Conservation (phyloP, 2,113 vertebrate genomes). For the Caloenas nicobarica region DNA sequence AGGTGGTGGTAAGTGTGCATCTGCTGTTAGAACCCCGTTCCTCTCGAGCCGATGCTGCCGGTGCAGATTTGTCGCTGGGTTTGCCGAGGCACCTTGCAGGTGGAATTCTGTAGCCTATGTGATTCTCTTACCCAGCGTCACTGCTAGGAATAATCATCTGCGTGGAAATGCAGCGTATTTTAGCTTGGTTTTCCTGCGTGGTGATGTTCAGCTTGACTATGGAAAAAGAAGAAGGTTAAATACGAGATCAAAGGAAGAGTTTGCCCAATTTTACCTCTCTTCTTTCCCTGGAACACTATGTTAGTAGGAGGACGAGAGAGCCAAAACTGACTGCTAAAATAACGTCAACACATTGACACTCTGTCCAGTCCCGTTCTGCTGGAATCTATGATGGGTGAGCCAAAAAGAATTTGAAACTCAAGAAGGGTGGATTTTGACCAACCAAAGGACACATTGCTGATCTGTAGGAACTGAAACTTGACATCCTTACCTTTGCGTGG, state of each 20-base stretch:
- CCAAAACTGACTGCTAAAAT: background rate
- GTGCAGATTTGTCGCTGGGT: background rate
- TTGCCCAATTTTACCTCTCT: background rate
- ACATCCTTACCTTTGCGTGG: background rate
- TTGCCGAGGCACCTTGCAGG: background rate
- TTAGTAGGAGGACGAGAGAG: background rate
- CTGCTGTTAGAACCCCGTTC: background rate
- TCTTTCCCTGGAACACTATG: background rate
- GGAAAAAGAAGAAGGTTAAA: background rate
- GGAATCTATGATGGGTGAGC: background rate
- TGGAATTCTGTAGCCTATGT: background rate
- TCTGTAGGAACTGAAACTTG: background rate
- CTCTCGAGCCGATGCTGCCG: background rate
- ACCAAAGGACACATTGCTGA: background rate
- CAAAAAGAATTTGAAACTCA: background rate
- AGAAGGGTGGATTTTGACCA: background rate
- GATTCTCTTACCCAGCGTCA: background rate
- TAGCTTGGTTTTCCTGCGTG: background rate
- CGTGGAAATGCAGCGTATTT: accelerated
- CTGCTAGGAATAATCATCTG: background rate
- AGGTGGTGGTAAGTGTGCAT: background rate
- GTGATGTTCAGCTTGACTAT: background rate
- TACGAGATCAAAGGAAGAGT: background rate
- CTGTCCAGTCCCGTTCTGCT: background rate
- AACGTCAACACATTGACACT: background rate